Percentiles rank a stretch among this genome's conserved stretches.
These are phyloP conservation scores for Elgaria multicarinata DNA, from an alignment of 2,113 vertebrate genomes.

Conservation along the genomic window DNA sequence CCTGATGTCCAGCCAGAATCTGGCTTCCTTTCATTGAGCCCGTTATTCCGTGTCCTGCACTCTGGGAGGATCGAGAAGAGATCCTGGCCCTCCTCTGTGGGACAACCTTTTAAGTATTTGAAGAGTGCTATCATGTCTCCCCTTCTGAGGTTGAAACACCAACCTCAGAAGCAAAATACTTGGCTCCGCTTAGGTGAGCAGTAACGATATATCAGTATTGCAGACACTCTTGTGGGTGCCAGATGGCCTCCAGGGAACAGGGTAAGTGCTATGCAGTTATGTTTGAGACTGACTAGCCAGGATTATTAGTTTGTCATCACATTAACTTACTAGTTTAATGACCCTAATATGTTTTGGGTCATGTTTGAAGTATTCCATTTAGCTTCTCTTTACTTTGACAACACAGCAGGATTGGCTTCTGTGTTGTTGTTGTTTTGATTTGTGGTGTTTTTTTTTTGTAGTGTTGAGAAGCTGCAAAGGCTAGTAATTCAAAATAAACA, in stretches of 20 bases:
- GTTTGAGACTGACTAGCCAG: not conserved
- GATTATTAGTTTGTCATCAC: conserved; percentile 14
- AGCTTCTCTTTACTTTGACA: not conserved
- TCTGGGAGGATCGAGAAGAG: too few relatives aligned
- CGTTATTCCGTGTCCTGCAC: too few relatives aligned
- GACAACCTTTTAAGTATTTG: too few relatives aligned
- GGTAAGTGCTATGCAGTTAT: not conserved
- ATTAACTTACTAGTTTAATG: not conserved
- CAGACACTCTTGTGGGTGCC: not conserved
- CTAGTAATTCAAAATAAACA: conserved; percentile 54
- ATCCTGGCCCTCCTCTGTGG: too few relatives aligned
- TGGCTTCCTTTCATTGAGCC: too few relatives aligned
- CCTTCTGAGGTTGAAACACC: too few relatives aligned
- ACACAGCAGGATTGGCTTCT: not conserved
- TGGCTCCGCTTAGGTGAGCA: not conserved
- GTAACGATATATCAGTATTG: not conserved
- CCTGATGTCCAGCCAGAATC: too few relatives aligned
- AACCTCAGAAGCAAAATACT: not conserved
- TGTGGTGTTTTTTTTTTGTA: not conserved
- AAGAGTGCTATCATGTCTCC: too few relatives aligned
- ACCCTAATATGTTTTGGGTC: not conserved
- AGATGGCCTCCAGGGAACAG: not conserved
- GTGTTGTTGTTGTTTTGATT: too few relatives aligned
- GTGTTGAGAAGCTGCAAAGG: conserved; percentile 42
- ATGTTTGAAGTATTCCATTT: not conserved